Base-by-base conservation (phyloP, 2,113 vertebrate genomes). In the Rhodinocichla rosea region DNA sequence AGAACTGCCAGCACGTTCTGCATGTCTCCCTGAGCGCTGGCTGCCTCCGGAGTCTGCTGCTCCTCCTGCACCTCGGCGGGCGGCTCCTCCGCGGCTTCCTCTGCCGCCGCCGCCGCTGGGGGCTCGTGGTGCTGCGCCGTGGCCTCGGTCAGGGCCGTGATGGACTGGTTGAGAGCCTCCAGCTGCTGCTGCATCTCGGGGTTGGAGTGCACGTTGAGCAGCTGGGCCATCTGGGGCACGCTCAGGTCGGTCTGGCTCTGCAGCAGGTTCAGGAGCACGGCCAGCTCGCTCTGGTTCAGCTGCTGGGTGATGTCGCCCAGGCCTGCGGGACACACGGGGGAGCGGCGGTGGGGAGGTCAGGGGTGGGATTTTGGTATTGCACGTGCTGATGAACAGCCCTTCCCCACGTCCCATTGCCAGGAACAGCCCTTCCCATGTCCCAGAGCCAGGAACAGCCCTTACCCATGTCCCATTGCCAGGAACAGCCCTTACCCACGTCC, bases 191-290 rank as follows among this genome's bases (percentile, higher is more conserved):
- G 98, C 90, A 98, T 98, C 95, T 99, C 99, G 42, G 98, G 98
- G 83, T 99, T 99, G 68, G 99, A 98, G 93, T 98, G 98, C 32
- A 99, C 98, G 27, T 99, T 99, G 87, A 99, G 98, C 94, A 99
- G 98, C 97, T 99, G 99, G 9, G 99, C 99, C 98, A 99, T 99
- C 95, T 99, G 99, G 24, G 99, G 98, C 84, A 99, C 98, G 74
- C 98, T 99, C 94, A 99, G 98, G 94, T 99, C 99, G 4, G 99
- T 98, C 97, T 99, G 99, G 94, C 99, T 99, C 98, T 99, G 99
- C 86, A 99, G 98, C 95, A 99, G 98, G 97, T 99, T 99, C 87
- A 99, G 87, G 71, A 99, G 97, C 89, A 99, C 98, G 9, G 99
- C 99, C 92, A 99, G 85, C 94, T 99, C 99, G 8, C 99, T 99